phyloP scores from a whole-genome alignment of 2,888 invertebrate genomes.

The Caenorhabditis drosophilae region DNA sequence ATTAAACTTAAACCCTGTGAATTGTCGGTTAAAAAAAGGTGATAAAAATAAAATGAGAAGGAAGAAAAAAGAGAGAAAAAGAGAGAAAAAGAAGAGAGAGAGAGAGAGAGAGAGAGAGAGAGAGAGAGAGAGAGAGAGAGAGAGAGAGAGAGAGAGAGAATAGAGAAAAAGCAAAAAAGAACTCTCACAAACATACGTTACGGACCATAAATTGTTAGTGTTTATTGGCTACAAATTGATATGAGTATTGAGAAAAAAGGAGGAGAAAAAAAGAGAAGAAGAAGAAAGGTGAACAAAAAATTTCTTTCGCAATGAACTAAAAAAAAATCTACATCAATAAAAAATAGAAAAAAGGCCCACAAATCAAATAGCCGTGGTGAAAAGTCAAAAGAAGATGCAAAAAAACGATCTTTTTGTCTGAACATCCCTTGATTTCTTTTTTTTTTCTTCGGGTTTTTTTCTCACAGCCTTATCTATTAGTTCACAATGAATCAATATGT shows the following conservation, averaged over 20 bases:
- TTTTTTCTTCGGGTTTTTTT: too few species aligned
- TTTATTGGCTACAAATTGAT: not conserved
- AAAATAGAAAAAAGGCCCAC: too few species aligned
- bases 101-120: slow-evolving; percentile 7
- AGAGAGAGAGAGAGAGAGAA: slow-evolving; percentile 5
- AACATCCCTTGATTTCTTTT: too few species aligned
- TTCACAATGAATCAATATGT: too few species aligned
- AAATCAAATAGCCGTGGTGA: too few species aligned
- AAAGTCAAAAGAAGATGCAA: not conserved
- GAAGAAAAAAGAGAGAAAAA: slow-evolving; percentile 7
- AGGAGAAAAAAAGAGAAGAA: slow-evolving; percentile 1
- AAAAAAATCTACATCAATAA: too few species aligned
- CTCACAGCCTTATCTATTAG: too few species aligned
- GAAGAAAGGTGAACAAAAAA: not conserved
- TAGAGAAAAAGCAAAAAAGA: slow-evolving; percentile 12
- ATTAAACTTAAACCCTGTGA: not conserved
- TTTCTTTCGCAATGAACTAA: not conserved
- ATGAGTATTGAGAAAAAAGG: not conserved
- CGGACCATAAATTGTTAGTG: not conserved
- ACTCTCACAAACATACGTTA: not conserved
- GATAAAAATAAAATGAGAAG: not conserved
- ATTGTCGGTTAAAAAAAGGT: not conserved
- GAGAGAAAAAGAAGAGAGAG: slow-evolving; percentile 6
- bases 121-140: not conserved
- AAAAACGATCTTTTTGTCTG: not conserved